Percentiles rank a stretch among this genome's conserved stretches.
These are phyloP conservation scores for Byasa hedistus DNA, from an alignment of 2,888 invertebrate species.

Conservation along the genomic window DNA sequence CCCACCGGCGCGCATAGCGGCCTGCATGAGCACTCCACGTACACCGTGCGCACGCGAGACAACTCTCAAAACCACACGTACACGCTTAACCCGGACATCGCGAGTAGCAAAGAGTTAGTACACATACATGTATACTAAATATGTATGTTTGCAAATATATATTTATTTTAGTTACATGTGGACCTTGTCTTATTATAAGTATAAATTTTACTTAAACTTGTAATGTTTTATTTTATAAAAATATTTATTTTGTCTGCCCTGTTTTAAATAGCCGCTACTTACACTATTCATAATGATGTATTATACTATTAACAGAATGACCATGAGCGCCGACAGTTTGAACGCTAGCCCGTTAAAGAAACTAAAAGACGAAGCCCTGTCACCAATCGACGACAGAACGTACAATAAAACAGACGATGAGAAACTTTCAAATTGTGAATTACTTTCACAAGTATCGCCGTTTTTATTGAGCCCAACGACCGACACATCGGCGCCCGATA, in stretches of 20 bases:
- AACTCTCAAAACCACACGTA: slow-evolving; percentile 48
- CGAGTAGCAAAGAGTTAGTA: slow-evolving; percentile 65
- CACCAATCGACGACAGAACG: slow-evolving; percentile 61
- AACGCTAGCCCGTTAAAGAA: slow-evolving; percentile 63
- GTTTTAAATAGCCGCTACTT: background rate
- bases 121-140: background rate
- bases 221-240: too few relatives aligned
- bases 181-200: too few relatives aligned
- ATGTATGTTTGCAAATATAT: background rate
- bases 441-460: slow-evolving; percentile 70
- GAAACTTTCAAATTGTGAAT: slow-evolving; percentile 58
- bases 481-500: slow-evolving; percentile 60
- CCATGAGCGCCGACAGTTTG: slow-evolving; percentile 75
- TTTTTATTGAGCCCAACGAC: slow-evolving; percentile 69
- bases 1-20: slow-evolving; percentile 49
- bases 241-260: too few relatives aligned
- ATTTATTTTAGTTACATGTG: too few relatives aligned
- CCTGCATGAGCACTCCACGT: slow-evolving; percentile 46
- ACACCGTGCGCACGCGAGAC: slow-evolving; percentile 49
- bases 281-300: background rate
- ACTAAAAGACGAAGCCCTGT: slow-evolving; percentile 41
- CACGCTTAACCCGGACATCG: slow-evolving; percentile 54
- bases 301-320: slow-evolving; percentile 55
- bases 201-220: too few relatives aligned
- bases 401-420: slow-evolving; percentile 61